A percentile compares a stretch with the other conserved stretches of the same genome.
Evolutionary conservation across 2,113 vertebrate species (phyloP).

Genomic region (Arvicanthis niloticus): DNA sequence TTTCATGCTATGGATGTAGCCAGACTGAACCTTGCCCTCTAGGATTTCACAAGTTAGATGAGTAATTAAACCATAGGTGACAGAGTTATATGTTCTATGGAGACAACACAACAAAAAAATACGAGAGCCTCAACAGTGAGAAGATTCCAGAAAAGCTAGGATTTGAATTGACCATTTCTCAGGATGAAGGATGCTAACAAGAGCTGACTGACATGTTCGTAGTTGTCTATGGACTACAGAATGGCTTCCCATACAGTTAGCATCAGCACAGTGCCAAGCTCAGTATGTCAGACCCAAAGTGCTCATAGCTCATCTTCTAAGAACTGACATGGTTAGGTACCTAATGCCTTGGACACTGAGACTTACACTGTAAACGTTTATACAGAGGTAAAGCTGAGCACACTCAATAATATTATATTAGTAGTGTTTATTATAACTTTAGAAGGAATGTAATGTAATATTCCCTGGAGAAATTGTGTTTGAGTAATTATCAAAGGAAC

Average conservation of each 20-base stretch:
- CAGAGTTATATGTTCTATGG: neutral
- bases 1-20: neutral
- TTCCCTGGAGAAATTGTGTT: neutral
- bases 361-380: neutral
- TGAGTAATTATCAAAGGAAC: constrained; percentile 7
- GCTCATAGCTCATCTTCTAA: neutral
- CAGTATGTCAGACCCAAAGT: neutral
- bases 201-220: neutral
- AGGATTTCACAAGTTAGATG: neutral
- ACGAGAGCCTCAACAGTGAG: neutral
- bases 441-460: neutral
- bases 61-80: neutral
- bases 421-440: neutral
- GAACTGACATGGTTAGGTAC: neutral
- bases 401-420: neutral
- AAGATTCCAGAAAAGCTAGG: neutral
- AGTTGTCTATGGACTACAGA: neutral
- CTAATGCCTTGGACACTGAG: neutral
- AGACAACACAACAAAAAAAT: neutral
- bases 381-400: neutral
- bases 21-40: neutral
- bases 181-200: neutral
- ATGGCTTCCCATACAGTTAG: neutral
- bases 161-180: neutral
- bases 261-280: neutral